A percentile compares a stretch with the other conserved stretches of the same genome.
These are phyloP conservation scores for Carabus problematicus DNA, from an alignment of 2,888 invertebrate genomes.

Conservation along the genomic window DNA sequence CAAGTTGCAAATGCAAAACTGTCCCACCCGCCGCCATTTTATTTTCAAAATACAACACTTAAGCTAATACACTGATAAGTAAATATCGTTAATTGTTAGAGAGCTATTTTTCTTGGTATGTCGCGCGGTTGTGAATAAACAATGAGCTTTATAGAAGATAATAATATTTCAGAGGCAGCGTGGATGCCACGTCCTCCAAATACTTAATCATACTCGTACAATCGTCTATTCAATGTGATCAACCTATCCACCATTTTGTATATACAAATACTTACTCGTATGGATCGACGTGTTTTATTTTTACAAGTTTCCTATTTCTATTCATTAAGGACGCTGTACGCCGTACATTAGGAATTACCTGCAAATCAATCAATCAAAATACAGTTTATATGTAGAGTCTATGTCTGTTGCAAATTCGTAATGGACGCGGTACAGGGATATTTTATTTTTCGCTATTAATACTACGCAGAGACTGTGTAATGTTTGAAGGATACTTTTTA, in stretches of 20 bases:
- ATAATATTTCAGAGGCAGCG: conserved; percentile 25
- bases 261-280: background rate
- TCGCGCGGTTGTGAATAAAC: conserved; percentile 36
- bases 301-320: background rate
- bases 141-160: conserved; percentile 41
- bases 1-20: no score
- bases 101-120: conserved; percentile 29
- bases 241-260: background rate
- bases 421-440: no score
- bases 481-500: no score
- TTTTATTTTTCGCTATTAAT: no score
- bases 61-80: conserved; percentile 10
- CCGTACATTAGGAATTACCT: no score
- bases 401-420: background rate
- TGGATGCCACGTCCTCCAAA: conserved; percentile 16
- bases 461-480: no score
- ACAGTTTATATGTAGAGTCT: background rate
- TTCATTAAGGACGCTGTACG: background rate
- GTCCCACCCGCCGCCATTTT: no score
- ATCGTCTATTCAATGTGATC: conserved; percentile 7
- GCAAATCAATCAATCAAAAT: no score
- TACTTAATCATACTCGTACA: conserved; percentile 3
- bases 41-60: no score
- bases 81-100: conserved; percentile 14
- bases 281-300: background rate